A percentile compares a stretch with the other conserved stretches of the same genome.
Conservation (phyloP, 2,113 vertebrate genomes). For the Sphyrna mokarran region DNA sequence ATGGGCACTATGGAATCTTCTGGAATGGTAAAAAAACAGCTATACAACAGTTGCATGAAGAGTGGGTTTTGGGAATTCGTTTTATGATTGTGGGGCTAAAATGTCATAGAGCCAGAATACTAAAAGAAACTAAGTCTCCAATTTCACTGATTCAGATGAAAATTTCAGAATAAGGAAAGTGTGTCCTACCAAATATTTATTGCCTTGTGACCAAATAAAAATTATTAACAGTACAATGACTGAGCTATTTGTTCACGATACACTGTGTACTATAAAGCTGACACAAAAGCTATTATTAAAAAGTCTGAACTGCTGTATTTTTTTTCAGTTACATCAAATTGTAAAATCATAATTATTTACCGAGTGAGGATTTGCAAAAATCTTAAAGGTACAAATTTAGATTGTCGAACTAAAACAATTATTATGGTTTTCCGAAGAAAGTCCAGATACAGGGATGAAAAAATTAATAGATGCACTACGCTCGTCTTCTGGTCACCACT, state of each 20-base stretch:
- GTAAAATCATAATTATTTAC: background rate
- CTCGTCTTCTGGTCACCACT: background rate
- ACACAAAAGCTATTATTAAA: background rate
- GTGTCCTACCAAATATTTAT: background rate
- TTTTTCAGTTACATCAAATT: background rate
- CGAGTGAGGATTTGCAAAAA: background rate
- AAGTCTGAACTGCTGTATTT: background rate
- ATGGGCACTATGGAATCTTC: too few species aligned
- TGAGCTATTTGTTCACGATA: background rate
- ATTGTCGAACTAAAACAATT: too few species aligned
- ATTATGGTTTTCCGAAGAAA: background rate
- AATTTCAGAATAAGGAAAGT: background rate
- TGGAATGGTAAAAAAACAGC: background rate
- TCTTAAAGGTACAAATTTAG: background rate
- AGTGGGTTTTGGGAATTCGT: background rate
- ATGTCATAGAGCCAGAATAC: background rate
- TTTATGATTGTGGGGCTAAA: background rate
- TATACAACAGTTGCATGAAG: background rate
- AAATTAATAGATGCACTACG: background rate
- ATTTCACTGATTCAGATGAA: background rate
- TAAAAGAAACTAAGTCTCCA: background rate
- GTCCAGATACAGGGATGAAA: background rate
- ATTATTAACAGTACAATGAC: background rate
- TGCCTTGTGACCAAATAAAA: background rate
- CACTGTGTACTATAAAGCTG: background rate